phyloP scores from a whole-genome alignment of 2,888 invertebrate genomes.

The Ferdinandea cuprea region DNA sequence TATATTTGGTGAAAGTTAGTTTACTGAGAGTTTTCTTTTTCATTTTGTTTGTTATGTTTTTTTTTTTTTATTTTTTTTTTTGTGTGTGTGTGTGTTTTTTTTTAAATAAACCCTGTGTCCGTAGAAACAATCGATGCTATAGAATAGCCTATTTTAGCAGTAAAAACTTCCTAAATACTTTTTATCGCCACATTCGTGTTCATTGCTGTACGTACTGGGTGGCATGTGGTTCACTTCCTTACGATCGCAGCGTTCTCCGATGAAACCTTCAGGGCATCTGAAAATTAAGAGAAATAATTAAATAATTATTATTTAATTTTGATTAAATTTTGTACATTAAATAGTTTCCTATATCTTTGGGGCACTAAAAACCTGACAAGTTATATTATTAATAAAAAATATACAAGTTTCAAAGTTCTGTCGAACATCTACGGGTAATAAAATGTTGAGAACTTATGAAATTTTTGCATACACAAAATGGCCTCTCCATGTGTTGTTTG shows the following conservation, averaged over 20 bases:
- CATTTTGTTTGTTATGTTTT: constrained; percentile 29
- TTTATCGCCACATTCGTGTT: constrained; percentile 81
- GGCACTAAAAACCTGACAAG: too few species aligned
- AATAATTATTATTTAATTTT: not conserved
- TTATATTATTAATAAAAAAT: too few species aligned
- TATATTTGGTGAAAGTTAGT: constrained; percentile 69
- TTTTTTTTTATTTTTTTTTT: too few species aligned
- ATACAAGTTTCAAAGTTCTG: too few species aligned
- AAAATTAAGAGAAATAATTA: constrained; percentile 67
- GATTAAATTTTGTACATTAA: not conserved
- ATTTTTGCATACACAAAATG: too few species aligned
- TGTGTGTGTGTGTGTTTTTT: too few species aligned
- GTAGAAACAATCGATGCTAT: constrained; percentile 81
- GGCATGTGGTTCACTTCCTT: constrained; percentile 80
- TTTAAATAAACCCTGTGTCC: constrained; percentile 40
- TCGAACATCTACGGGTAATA: too few species aligned
- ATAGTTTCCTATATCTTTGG: not conserved
- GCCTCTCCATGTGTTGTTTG: too few species aligned
- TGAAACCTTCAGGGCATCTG: constrained; percentile 82
- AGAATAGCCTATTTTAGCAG: constrained; percentile 84
- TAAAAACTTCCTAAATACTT: constrained; percentile 83
- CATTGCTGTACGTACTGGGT: constrained; percentile 83
- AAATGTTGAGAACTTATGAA: too few species aligned
- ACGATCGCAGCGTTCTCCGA: constrained; percentile 82
- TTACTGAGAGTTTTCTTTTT: constrained; percentile 58